Evolutionary conservation across 2,888 invertebrate genomes (phyloP), one percentile per base, ranked within the genome.

Genomic region (Callyntrura sp.): DNA sequence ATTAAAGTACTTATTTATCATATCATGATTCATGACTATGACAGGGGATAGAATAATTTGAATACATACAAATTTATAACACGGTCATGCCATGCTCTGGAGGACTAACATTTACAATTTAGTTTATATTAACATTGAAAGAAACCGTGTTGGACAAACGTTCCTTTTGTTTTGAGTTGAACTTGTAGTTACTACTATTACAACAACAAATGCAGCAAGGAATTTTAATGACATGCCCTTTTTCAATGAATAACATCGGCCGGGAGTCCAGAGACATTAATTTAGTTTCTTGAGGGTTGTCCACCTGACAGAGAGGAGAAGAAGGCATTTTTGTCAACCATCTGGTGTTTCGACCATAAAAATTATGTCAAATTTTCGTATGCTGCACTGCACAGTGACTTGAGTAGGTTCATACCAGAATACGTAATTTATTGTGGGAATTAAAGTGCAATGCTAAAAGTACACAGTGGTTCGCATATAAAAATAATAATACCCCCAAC

Each of bases 401-500:
- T n/a, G n/a, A n/a, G n/a, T 60, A 68, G 28, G 17, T 12, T 20
- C 20, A 35, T 23, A 48, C n/a, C 20, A 48, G n/a, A 55, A 57
- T 78, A 35, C 9, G 25, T 78, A 57, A 78, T 78, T 60, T 62
- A 60, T 81, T 43, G 43, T 81, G 81, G 81, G 62, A 81, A 81
- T 45, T 11, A 62, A 81, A 81, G 60, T 45, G 23, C 60, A 81
- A 20, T 57, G 57, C 5, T 62, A 62, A 28, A 57, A 28, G 2
- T 35, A 35, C 35, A n/a, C n/a, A n/a, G n/a, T n/a, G n/a, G n/a
- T n/a, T 35, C 9, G 17, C 17, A 20, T 65, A 5, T 65, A 17
- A 35, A n/a, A 35, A 35, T 35, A 35, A 11, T 9, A 11, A 48
- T 48, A 48, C 11, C 11, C 48, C 48, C n/a, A 65, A 65, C 65